phyloP scores from a whole-genome alignment of 2,888 invertebrate genomes.

The Tuta absoluta region DNA sequence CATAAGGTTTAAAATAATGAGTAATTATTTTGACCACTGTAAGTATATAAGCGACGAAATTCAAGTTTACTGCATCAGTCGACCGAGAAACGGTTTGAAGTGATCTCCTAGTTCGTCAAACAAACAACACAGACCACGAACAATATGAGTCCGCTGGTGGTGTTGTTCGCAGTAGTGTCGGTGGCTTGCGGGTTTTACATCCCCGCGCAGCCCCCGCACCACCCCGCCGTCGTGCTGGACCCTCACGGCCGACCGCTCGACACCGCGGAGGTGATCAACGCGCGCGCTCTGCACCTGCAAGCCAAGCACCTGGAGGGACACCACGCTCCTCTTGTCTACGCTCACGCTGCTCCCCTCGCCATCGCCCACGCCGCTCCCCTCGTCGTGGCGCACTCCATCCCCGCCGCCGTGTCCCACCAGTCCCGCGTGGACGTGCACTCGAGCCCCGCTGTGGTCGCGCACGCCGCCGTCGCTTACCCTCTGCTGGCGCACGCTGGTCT shows the following conservation, averaged over 20 bases:
- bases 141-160: conserved; percentile 70
- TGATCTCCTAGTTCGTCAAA: conserved; percentile 62
- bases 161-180: conserved; percentile 43
- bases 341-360: conserved; percentile 46
- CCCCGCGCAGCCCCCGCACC: conserved; percentile 72
- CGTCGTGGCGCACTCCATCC: conserved; percentile 51
- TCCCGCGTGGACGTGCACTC: conserved; percentile 76
- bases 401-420: conserved; percentile 78
- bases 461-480: conserved; percentile 47
- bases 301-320: conserved; percentile 71
- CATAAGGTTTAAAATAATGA: conserved; percentile 49
- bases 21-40: conserved; percentile 52
- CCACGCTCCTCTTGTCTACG: conserved; percentile 44
- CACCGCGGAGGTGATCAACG: conserved; percentile 74
- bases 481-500: conserved; percentile 50
- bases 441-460: conserved; percentile 55
- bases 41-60: conserved; percentile 63
- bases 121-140: conserved; percentile 70
- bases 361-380: conserved; percentile 58
- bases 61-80: conserved; percentile 58
- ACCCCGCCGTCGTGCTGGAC: conserved; percentile 72
- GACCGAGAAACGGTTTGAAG: conserved; percentile 63
- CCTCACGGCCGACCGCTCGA: conserved; percentile 74
- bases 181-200: conserved; percentile 76
- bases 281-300: conserved; percentile 73